Evolutionary conservation across 2,888 invertebrate genomes (phyloP).

Genomic region (Erannis defoliaria): DNA sequence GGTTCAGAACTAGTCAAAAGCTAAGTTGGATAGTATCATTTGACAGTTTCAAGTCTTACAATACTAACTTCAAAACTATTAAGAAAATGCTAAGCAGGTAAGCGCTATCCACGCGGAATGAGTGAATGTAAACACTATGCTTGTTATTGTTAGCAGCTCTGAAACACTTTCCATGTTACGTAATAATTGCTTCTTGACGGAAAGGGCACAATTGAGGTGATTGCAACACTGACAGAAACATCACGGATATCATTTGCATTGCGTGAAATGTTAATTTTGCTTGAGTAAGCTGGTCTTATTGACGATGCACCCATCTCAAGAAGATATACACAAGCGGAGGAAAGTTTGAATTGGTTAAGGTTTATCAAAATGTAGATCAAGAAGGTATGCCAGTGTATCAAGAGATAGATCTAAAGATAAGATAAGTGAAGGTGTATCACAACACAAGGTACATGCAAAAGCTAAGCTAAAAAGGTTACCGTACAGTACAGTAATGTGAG

Average conservation of each 20-base stretch:
- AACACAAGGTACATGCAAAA: too few relatives aligned
- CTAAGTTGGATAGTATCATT: background rate
- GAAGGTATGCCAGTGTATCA: background rate
- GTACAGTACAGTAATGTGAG: too few relatives aligned
- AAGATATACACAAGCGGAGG: background rate
- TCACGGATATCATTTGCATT: slow-evolving; percentile 20
- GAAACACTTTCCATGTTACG: slow-evolving; percentile 38
- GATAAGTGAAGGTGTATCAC: too few relatives aligned
- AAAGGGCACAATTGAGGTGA: slow-evolving; percentile 37
- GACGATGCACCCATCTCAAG: background rate
- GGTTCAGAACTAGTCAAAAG: too few relatives aligned
- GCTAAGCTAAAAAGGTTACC: too few relatives aligned
- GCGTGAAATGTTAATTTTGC: slow-evolving; percentile 19
- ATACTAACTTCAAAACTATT: background rate
- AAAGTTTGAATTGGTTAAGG: background rate
- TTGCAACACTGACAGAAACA: slow-evolving; percentile 27
- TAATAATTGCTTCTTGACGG: slow-evolving; percentile 38
- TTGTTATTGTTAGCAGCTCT: slow-evolving; percentile 12
- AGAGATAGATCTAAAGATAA: too few relatives aligned
- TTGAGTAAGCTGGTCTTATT: background rate
- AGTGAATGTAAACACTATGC: slow-evolving; percentile 35
- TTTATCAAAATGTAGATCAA: background rate
- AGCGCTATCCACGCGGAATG: slow-evolving; percentile 29
- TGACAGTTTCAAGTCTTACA: background rate
- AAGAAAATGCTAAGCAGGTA: background rate